Percentiles rank a stretch among this genome's conserved stretches.
phyloP scores from a whole-genome alignment of 2,888 invertebrate species.

The Hipparchia semele region DNA sequence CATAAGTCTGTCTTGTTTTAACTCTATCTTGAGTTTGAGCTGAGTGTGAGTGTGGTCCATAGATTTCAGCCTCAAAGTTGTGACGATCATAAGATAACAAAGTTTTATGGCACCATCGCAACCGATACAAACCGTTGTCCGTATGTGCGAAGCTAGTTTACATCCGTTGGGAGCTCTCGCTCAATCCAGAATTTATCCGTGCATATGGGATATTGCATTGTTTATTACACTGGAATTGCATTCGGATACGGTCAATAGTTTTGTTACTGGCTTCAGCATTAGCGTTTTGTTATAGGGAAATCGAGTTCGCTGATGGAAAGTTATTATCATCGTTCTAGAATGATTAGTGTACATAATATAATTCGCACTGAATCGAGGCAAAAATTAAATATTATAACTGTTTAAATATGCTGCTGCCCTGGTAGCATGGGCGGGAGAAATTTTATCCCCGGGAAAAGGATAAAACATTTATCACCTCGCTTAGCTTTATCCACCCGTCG shows the following conservation, averaged over 20 bases:
- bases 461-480: no score
- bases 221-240: constrained; percentile 23
- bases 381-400: no score
- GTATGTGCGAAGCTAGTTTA: constrained; percentile 2
- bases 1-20: no score
- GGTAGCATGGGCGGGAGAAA: no score
- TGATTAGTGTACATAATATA: background rate
- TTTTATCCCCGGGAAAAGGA: no score
- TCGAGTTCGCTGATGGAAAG: background rate
- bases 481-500: no score
- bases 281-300: background rate
- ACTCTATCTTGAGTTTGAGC: no score
- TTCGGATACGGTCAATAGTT: constrained; percentile 17
- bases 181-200: constrained; percentile 21
- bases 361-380: background rate
- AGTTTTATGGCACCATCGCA: background rate
- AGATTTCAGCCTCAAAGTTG: no score
- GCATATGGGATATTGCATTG: constrained; percentile 24
- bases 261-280: constrained; percentile 5
- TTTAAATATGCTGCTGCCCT: no score
- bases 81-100: no score
- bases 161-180: constrained; percentile 10
- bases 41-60: no score
- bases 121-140: background rate
- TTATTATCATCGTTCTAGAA: background rate